Base-by-base conservation (phyloP, 2,888 invertebrate genomes). In the Folsomia candida region DNA sequence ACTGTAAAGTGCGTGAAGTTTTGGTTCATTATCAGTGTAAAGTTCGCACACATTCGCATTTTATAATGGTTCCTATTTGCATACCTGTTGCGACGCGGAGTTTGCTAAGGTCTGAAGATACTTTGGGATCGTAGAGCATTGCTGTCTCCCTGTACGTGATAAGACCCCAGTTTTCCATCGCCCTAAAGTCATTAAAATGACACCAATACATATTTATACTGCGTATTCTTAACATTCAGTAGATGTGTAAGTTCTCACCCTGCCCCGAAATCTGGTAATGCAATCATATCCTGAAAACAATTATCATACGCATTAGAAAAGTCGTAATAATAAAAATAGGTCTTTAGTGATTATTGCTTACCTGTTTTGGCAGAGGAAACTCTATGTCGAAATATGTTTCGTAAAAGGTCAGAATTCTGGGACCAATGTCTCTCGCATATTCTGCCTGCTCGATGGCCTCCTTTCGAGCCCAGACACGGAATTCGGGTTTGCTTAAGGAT, bases 311-410 rank as follows among this genome's bases (percentile, higher is more conserved):
- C n/a, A n/a, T n/a, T n/a, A n/a, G n/a, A n/a, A n/a, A n/a, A n/a
- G n/a, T n/a, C n/a, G n/a, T n/a, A n/a, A n/a, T n/a, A n/a, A n/a
- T n/a, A n/a, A n/a, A n/a, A n/a, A n/a, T n/a, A n/a, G n/a, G n/a
- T n/a, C n/a, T n/a, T n/a, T n/a, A n/a, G n/a, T n/a, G n/a, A n/a
- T n/a, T n/a, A n/a, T n/a, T n/a, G n/a, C n/a, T n/a, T n/a, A n/a
- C n/a, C n/a, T 97, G 92, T 84, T 98, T 98, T 24, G 97, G 96
- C 76, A 98, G 84, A 0, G 97, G 96, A 85, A 97, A 97, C 0
- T 94, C 91, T 81, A 97, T 92, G 76, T 92, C 89, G 84, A 98
- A 98, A 84, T 97, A 98, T 67, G 93, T 89, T 81, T 94, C 93
- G 84, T 96, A 98, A 82, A 92, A 98, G 0, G 96, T 94, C 69